Conservation (phyloP, 1,140 invertebrate species). For the Pemphigus obesinymphae region DNA sequence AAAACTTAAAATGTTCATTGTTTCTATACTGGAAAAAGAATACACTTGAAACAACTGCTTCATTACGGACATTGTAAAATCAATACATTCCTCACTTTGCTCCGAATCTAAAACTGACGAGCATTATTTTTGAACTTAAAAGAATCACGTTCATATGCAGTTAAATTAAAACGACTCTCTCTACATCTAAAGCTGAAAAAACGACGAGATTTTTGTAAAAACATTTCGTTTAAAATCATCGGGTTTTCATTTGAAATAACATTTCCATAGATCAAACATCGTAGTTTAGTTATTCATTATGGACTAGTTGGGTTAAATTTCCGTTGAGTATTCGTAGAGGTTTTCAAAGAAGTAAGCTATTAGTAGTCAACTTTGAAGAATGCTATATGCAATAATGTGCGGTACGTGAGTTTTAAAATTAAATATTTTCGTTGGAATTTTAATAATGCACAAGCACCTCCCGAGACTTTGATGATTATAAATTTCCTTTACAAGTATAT, state of each 20-base stretch:
- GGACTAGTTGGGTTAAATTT: background rate
- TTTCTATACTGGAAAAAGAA: no score
- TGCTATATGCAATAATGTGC: background rate
- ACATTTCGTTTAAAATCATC: background rate
- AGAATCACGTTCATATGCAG: background rate
- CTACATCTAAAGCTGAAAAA: background rate
- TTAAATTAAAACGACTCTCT: background rate
- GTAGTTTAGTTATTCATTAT: background rate
- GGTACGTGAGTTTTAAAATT: background rate
- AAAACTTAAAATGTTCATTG: no score
- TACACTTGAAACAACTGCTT: no score
- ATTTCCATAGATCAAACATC: background rate
- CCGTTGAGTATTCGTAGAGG: background rate
- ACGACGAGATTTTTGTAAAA: background rate
- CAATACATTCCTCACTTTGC: no score
- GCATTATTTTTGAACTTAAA: no score
- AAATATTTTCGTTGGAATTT: background rate
- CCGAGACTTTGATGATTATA: background rate
- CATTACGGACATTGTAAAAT: no score
- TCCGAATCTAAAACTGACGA: no score
- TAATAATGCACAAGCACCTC: background rate
- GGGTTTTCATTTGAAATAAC: no score
- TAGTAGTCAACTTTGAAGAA: constrained; percentile 1
- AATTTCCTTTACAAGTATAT: background rate
- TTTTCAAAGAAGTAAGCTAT: background rate